These are phyloP conservation scores for Oophaga pumilio DNA, from an alignment of 2,113 vertebrate genomes.

Conservation along the genomic window DNA sequence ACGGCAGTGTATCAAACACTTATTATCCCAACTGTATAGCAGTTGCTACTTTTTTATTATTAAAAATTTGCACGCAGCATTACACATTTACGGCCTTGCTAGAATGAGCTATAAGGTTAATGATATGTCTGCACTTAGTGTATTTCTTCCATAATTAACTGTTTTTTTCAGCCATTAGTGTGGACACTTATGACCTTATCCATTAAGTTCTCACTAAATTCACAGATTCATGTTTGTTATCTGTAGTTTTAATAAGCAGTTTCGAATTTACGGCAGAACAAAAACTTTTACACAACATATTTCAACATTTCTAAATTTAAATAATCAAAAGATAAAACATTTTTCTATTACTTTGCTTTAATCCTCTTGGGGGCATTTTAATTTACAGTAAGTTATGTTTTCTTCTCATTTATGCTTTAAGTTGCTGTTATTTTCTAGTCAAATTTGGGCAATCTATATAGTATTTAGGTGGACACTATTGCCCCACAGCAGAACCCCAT, in stretches of 20 bases:
- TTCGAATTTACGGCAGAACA: neutral
- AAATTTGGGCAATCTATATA: too few relatives aligned
- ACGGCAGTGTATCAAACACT: too few relatives aligned
- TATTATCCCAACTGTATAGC: neutral
- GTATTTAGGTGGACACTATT: too few relatives aligned
- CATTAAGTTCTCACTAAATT: neutral
- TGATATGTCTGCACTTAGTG: neutral
- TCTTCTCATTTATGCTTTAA: too few relatives aligned
- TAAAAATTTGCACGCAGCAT: neutral
- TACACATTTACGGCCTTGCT: neutral
- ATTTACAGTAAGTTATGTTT: too few relatives aligned
- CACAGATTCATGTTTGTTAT: neutral
- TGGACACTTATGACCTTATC: constrained; percentile 12
- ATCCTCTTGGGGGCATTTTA: too few relatives aligned
- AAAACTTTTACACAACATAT: neutral
- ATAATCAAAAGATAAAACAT: too few relatives aligned
- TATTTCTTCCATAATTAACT: neutral
- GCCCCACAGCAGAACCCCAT: too few relatives aligned
- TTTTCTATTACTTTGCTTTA: too few relatives aligned
- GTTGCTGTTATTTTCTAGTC: too few relatives aligned
- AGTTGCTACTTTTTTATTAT: neutral
- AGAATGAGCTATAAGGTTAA: neutral
- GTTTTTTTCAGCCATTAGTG: neutral
- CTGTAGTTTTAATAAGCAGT: neutral
- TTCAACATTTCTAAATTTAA: neutral